Conservation (phyloP, 2,797 vertebrate species). For the Leptoclinus maculatus region DNA sequence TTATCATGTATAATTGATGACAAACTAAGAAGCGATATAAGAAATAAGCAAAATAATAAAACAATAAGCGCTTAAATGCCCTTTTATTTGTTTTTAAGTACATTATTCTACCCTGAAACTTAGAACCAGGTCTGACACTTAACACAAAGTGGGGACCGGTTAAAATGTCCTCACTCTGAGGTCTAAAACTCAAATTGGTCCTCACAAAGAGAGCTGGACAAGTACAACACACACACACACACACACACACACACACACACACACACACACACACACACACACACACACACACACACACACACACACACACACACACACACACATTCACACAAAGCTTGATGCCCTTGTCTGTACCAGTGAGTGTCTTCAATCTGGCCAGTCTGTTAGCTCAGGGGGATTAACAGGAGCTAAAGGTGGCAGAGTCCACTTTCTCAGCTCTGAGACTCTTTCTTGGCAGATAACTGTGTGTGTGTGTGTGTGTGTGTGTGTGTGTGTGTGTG, state of each 20-base stretch:
- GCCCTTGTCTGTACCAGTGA: conserved; percentile 25
- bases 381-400: conserved; percentile 61
- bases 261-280: conserved; percentile 7
- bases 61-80: background rate
- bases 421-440: conserved; percentile 42
- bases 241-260: conserved; percentile 2
- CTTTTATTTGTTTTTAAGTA: background rate
- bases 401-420: conserved; percentile 46
- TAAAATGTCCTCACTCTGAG: background rate
- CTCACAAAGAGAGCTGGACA: background rate
- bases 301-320: too few relatives aligned
- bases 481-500: conserved; percentile 8
- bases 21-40: background rate
- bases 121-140: background rate
- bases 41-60: too few relatives aligned
- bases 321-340: background rate
- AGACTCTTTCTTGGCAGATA: conserved; percentile 36
- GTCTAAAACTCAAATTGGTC: background rate
- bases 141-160: background rate
- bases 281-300: too few relatives aligned
- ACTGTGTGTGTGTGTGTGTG: conserved; percentile 7
- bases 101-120: background rate
- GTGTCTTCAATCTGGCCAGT: conserved; percentile 36
- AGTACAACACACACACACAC: background rate
- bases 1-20: background rate